phyloP scores from a whole-genome alignment of 2,888 invertebrate species.

The Polietes domitor region DNA sequence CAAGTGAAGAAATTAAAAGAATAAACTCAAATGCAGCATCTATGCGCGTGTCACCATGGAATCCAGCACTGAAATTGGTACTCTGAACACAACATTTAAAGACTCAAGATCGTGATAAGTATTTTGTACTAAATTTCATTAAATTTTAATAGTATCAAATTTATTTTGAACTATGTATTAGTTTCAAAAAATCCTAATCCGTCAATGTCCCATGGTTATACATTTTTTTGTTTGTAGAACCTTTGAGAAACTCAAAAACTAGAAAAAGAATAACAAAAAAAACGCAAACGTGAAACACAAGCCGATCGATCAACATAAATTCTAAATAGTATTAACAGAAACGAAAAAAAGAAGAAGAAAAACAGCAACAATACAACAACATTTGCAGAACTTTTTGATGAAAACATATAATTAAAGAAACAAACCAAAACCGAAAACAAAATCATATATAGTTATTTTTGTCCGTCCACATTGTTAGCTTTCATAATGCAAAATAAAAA shows the following conservation, averaged over 20 bases:
- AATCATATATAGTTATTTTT: slow-evolving; percentile 75
- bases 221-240: too few relatives aligned
- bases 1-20: too few relatives aligned
- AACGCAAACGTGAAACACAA: slow-evolving; percentile 23
- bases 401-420: slow-evolving; percentile 57
- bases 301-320: slow-evolving; percentile 50
- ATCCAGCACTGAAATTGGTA: too few relatives aligned
- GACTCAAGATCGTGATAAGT: too few relatives aligned
- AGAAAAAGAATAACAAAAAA: slow-evolving; percentile 17
- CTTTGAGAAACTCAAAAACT: neutral
- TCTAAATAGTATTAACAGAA: slow-evolving; percentile 57
- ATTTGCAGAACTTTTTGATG: slow-evolving; percentile 62
- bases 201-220: too few relatives aligned
- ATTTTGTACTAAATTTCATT: too few relatives aligned
- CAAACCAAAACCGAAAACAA: slow-evolving; percentile 52
- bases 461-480: slow-evolving; percentile 81
- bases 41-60: too few relatives aligned
- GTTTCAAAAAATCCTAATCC: too few relatives aligned
- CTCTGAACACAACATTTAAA: too few relatives aligned
- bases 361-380: slow-evolving; percentile 16
- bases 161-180: too few relatives aligned
- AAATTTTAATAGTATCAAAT: too few relatives aligned
- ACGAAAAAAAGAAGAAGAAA: slow-evolving; percentile 15
- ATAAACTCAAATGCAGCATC: too few relatives aligned
- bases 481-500: slow-evolving; percentile 73